These are phyloP conservation scores for Conus ventricosus DNA, from an alignment of 1,140 invertebrate species.

Conservation along the genomic window DNA sequence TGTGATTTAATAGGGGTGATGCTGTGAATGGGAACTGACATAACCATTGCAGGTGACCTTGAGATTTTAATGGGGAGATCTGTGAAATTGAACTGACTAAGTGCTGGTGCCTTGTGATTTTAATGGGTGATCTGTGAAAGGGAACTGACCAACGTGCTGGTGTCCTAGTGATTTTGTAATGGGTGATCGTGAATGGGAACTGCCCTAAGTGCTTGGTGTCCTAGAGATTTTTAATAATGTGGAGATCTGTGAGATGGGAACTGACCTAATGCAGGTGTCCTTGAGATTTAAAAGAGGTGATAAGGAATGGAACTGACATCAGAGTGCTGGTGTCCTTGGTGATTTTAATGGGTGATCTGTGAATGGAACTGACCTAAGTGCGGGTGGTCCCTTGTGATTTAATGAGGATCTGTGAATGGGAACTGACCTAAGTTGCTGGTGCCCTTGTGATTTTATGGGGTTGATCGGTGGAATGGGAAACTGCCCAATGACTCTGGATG, in stretches of 20 bases:
- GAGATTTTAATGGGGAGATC: background rate
- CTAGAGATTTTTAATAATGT: background rate
- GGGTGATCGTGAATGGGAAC: conserved; percentile 54
- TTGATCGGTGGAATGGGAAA: no score
- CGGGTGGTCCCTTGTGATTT: no score
- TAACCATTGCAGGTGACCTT: background rate
- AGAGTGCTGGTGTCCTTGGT: background rate
- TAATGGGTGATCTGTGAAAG: no score
- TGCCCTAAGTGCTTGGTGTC: conserved; percentile 77
- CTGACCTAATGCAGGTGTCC: background rate
- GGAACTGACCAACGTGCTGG: no score
- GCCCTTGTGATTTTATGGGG: background rate
- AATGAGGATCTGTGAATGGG: no score
- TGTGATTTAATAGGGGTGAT: no score
- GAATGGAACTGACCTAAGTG: no score
- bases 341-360: background rate
- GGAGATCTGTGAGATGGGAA: background rate
- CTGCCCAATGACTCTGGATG: no score
- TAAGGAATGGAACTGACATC: background rate
- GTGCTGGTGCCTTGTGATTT: conserved; percentile 73
- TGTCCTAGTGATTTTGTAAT: no score
- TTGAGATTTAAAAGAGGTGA: no score
- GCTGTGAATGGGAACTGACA: no score
- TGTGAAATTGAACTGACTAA: conserved; percentile 70
- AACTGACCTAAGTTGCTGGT: background rate